A percentile compares a stretch with the other conserved stretches of the same genome.
Conservation (phyloP, 2,113 vertebrate genomes). For the Rutilus rutilus region DNA sequence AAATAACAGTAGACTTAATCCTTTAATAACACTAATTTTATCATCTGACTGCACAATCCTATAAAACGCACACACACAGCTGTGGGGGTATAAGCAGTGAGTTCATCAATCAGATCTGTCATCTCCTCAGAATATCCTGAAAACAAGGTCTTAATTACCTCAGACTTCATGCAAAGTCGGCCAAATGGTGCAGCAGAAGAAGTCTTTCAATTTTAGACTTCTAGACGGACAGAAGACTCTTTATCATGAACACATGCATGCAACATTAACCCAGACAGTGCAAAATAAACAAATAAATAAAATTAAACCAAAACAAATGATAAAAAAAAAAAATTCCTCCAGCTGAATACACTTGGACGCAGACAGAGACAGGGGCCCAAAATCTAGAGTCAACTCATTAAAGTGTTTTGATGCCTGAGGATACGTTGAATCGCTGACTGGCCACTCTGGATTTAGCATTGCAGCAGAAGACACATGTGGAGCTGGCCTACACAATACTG, state of each 20-base stretch:
- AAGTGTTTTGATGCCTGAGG: slow-evolving; percentile 59
- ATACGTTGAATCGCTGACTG: slow-evolving; percentile 47
- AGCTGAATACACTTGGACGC: slow-evolving; percentile 19
- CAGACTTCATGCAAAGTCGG: background rate
- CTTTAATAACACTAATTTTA: slow-evolving; percentile 53
- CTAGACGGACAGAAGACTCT: slow-evolving; percentile 1
- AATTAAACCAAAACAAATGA: background rate
- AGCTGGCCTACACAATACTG: slow-evolving; percentile 6
- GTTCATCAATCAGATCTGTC: slow-evolving; percentile 49
- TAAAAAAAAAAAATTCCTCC: background rate
- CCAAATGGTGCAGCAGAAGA: background rate
- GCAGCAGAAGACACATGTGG: background rate
- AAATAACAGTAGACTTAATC: slow-evolving; percentile 52
- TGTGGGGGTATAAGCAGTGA: slow-evolving; percentile 18
- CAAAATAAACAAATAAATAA: slow-evolving; percentile 1
- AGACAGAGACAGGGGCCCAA: slow-evolving; percentile 36
- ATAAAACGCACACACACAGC: slow-evolving; percentile 28
- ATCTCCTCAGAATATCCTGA: slow-evolving; percentile 49
- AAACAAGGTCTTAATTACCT: slow-evolving; percentile 23
- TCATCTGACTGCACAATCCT: slow-evolving; percentile 35
- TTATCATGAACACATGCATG: background rate
- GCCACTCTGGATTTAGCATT: slow-evolving; percentile 26
- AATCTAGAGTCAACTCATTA: slow-evolving; percentile 46
- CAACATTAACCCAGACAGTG: background rate
- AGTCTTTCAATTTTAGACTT: background rate